Percentiles rank a stretch among this genome's conserved stretches.
Evolutionary conservation across 2,797 vertebrate species (phyloP).

Genomic region (Micrastur ruficollis): DNA sequence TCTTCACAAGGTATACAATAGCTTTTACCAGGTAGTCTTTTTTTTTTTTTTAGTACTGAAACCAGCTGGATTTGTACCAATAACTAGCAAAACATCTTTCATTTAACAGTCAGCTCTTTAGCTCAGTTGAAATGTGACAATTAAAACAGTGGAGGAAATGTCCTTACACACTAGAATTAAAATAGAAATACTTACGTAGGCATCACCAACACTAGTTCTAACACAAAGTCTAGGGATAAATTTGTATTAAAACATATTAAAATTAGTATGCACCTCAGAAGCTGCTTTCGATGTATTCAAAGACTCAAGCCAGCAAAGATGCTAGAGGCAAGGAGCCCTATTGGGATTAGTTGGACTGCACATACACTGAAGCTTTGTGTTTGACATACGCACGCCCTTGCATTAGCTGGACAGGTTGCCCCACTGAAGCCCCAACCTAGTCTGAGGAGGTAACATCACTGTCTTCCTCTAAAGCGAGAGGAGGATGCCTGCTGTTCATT

Average conservation of each 20-base stretch:
- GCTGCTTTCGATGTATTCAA: neutral
- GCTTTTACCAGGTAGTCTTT: neutral
- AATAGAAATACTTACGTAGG: neutral
- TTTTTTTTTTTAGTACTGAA: neutral
- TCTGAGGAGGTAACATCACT: neutral
- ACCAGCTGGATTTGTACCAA: neutral
- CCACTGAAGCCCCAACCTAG: neutral
- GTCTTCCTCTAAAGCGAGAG: neutral
- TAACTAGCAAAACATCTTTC: neutral
- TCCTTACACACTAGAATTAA: neutral
- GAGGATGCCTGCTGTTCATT: neutral
- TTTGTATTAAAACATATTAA: neutral
- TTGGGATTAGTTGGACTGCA: neutral
- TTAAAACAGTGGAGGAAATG: neutral
- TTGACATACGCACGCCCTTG: neutral
- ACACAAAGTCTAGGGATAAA: neutral
- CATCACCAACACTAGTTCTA: neutral
- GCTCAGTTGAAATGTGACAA: neutral
- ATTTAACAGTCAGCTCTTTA: neutral
- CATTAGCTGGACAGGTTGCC: neutral
- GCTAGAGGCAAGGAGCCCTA: neutral
- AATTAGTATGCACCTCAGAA: neutral
- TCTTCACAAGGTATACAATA: neutral
- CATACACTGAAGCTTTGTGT: neutral
- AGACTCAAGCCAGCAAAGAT: neutral